Conservation (phyloP, 1,140 invertebrate genomes). For the Drosophila murphyi region DNA sequence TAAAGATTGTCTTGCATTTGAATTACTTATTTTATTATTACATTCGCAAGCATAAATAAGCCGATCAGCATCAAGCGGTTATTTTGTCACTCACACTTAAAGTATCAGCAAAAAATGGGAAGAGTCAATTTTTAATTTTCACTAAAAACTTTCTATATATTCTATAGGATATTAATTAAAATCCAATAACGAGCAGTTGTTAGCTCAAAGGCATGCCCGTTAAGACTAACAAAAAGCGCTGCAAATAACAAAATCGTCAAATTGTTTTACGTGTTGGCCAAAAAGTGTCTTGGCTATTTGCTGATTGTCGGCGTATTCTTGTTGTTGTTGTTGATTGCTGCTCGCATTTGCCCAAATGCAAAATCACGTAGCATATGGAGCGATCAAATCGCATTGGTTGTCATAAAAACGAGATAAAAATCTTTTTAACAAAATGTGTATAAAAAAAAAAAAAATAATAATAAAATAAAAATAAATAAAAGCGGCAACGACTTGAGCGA, state of each 20-base stretch:
- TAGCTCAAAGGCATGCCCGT: too few relatives aligned
- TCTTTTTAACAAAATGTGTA: slow-evolving; percentile 36
- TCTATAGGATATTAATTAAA: too few relatives aligned
- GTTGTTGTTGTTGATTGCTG: slow-evolving; percentile 1
- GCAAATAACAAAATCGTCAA: slow-evolving; percentile 26
- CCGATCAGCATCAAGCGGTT: too few relatives aligned
- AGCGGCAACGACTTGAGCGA: slow-evolving; percentile 9
- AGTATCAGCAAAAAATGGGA: too few relatives aligned
- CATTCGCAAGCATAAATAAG: too few relatives aligned
- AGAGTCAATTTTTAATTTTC: too few relatives aligned
- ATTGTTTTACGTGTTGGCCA: slow-evolving; percentile 46
- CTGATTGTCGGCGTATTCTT: slow-evolving; percentile 1
- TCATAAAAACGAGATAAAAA: slow-evolving; percentile 63
- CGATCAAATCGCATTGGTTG: slow-evolving; percentile 26
- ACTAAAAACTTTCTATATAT: too few relatives aligned
- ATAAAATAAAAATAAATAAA: not conserved
- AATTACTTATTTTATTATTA: too few relatives aligned
- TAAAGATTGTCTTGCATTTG: too few relatives aligned
- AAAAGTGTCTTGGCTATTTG: slow-evolving; percentile 20
- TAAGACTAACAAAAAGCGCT: slow-evolving; percentile 10
- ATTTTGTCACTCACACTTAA: too few relatives aligned
- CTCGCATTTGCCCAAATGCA: slow-evolving; percentile 39
- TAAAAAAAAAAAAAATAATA: slow-evolving; percentile 1
- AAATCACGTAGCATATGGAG: slow-evolving; percentile 62
- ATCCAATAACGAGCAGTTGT: too few relatives aligned